These are phyloP conservation scores for Seira ritae DNA, from an alignment of 2,888 invertebrate genomes.

Conservation along the genomic window DNA sequence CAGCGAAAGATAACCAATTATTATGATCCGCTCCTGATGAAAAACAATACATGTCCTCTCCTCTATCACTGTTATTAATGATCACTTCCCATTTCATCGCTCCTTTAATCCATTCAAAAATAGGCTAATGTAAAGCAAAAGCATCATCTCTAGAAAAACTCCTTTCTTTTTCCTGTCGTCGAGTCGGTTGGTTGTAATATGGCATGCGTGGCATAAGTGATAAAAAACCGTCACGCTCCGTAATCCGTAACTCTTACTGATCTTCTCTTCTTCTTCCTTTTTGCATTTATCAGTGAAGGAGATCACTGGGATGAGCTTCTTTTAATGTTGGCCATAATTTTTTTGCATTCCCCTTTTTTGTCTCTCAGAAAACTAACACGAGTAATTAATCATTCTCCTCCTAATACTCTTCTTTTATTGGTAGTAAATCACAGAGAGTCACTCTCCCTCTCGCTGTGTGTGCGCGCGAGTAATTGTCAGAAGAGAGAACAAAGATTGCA, in stretches of 20 bases:
- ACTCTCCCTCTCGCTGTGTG: not conserved
- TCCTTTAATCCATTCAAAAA: not conserved
- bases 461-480: too few species aligned
- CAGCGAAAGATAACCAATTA: not conserved
- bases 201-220: not conserved
- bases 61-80: conserved; percentile 18
- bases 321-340: conserved; percentile 6
- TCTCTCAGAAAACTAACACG: conserved; percentile 25
- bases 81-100: conserved; percentile 13
- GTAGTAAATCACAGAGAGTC: not conserved
- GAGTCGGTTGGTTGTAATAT: too few species aligned
- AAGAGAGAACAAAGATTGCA: not conserved
- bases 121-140: not conserved
- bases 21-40: conserved; percentile 11
- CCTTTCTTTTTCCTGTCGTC: not conserved
- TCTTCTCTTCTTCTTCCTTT: not conserved
- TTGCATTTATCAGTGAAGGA: not conserved
- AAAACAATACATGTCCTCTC: conserved; percentile 10
- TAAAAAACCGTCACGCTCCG: conserved; percentile 31
- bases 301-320: not conserved
- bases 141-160: too few species aligned
- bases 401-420: not conserved
- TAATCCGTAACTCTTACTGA: not conserved
- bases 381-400: conserved; percentile 37
- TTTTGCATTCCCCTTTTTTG: conserved; percentile 34